Evolutionary conservation across 1,140 invertebrate species (phyloP), one percentile per base, ranked within the genome.

Genomic region (Saccostrea glomerata): DNA sequence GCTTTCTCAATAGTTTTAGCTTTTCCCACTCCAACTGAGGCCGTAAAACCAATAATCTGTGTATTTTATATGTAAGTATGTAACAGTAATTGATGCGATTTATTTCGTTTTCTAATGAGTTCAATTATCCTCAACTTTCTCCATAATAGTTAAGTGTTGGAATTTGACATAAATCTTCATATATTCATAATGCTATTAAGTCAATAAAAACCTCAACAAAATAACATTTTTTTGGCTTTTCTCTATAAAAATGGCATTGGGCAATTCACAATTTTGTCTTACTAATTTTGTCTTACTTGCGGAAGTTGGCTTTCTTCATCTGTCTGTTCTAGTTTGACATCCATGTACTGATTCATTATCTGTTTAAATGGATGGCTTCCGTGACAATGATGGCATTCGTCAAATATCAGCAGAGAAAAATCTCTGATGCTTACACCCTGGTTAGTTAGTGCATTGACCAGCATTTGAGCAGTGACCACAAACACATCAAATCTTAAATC

Each of bases 1-100:
- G 93, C 94, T 82, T 90, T 88, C 0, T 90, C 86, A 12, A 88
- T 82, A 15, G 85, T 91, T 12, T 86, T 91, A 5, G 94, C 93
- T 60, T 94, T 93, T 20, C 94, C 94, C 13, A 95, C 94, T 54
- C 95, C 95, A 13, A 95, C 90, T 7, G 94, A 95, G n/a, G 95
- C 95, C 30, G 94, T 95, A 73, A 95, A 87, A 13, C 95, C 95
- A 23, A 95, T 90, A 30, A 95, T 92, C 93, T 95, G 90, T 63
- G 6, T n/a, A n/a, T 17, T 13, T 13, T 17, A 63, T 7, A 15
- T 63, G 9, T 0, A n/a, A 0, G 6, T 7, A 23, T 15, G 20
- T n/a, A n/a, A n/a, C 17, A 63, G 17, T 6, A 17, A n/a, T 6
- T 15, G 6, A 17, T n/a, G 5, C 17, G 12, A 63, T 63, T n/a